Percentiles rank a stretch among this genome's conserved stretches.
Conservation (phyloP, 2,113 vertebrate genomes). For the Dicentrarchus labrax region DNA sequence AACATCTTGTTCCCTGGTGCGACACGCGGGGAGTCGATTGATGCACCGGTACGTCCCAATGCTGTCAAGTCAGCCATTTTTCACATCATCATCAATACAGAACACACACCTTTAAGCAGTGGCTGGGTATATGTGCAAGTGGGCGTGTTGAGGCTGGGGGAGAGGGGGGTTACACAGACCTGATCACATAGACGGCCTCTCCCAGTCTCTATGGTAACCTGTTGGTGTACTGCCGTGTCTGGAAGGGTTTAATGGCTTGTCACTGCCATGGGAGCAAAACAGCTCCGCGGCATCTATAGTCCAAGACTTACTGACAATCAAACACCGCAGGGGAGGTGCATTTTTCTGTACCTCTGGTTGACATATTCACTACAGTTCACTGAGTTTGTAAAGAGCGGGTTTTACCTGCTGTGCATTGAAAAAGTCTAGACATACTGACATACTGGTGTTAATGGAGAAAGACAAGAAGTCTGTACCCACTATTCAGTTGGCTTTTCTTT, state of each 20-base stretch:
- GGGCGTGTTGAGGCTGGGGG: slow-evolving; percentile 14
- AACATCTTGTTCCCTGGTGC: slow-evolving; percentile 35
- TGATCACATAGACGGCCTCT: slow-evolving; percentile 47
- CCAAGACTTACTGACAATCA: slow-evolving; percentile 41
- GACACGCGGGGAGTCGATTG: not conserved
- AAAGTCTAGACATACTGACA: not conserved
- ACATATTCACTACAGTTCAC: slow-evolving; percentile 20
- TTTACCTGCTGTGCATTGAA: slow-evolving; percentile 5
- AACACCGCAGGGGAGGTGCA: slow-evolving; percentile 8
- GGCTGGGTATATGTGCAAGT: slow-evolving; percentile 10
- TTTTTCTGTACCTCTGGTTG: not conserved
- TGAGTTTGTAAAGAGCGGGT: not conserved
- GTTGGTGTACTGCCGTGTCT: slow-evolving; percentile 64
- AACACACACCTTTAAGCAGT: slow-evolving; percentile 6
- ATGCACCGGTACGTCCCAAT: not conserved
- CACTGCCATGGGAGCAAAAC: slow-evolving; percentile 58
- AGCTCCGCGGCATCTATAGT: slow-evolving; percentile 40
- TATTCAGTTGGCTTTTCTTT: not conserved
- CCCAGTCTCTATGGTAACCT: slow-evolving; percentile 84
- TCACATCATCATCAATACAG: slow-evolving; percentile 37
- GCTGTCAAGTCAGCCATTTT: slow-evolving; percentile 18
- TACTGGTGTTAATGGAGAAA: not conserved
- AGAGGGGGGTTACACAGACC: not conserved
- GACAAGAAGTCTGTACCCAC: not conserved
- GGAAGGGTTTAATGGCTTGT: slow-evolving; percentile 71